Base-by-base conservation (phyloP, 2,888 invertebrate species). In the Stratiomys singularior region DNA sequence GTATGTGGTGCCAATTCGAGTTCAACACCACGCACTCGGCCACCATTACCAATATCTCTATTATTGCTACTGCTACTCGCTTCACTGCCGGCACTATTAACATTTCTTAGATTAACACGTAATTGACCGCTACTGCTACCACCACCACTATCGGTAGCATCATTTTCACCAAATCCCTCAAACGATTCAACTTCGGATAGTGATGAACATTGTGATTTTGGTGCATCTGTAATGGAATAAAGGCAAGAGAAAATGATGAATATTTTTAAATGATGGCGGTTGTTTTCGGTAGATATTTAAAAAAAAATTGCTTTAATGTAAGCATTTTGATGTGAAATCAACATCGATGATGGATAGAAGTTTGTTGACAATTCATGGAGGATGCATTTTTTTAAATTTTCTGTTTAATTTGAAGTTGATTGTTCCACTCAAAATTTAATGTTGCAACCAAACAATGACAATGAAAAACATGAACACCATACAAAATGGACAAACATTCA, bases 111-210 rank as follows among this genome's bases (percentile, higher is more conserved):
- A 69, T 46, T 69, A 1, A 47, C 27, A 11, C 69, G 69, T 46
- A 56, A 27, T 30, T 60, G 78, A 52, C 72, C 63, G 56, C 81
- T 81, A 64, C 79, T 80, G 18, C 79, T 78, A 15, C 78, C 77
- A 3, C 78, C 79, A 63, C 74, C 69, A 69, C 76, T 64, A 60
- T 81, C 79, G 15, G 76, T 76, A 52, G 60, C 91, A 21, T 88
- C 91, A 78, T 88, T 90, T 84, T 93, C 92, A 1, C 93, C 93
- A 83, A 92, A 93, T 86, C 94, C 94, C 85, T 94, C 94, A 87
- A 92, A 94, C 86, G 93, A 94, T 85, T 94, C 94, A 13, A 92
- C 93, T 83, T 94, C 94, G 3, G 94, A 94, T 81, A 94, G 89
- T 78, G 89, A 89, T 78, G 85, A 89, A 37, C 88, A 88, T 81